Base-by-base conservation (phyloP, 2,113 vertebrate genomes). In the Gobius niger region DNA sequence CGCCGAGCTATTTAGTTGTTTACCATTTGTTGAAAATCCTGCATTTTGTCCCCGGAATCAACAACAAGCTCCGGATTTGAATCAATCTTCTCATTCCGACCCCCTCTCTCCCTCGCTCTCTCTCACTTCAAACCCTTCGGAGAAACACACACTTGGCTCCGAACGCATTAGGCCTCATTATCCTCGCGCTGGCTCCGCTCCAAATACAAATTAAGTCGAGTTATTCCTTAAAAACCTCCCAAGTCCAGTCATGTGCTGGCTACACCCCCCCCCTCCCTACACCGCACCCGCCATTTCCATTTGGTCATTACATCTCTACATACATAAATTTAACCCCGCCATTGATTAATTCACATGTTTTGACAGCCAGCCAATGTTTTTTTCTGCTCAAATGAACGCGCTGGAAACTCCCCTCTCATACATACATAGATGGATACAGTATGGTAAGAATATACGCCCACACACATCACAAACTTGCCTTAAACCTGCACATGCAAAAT, bases 401-500 rank as follows among this genome's bases (percentile, higher is more conserved):
- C 24, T 65, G 47, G 18, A 61, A 64, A 60, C 0, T 54, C 57
- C 40, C 57, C 57, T 24, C 19, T 59, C 56, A 14, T 52, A 47
- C 63, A 68, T 61, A 47, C 59, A 57, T 50, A 16, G 59, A 18
- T 54, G 42, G 41, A 15, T 56, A 56, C 54, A 40, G 6, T 47
- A 34, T 3, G 24, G 24, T 34, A 54, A 24, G 52, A 24, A 54
- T 40, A 44, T 11, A 68, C 61, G 19, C 47, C 12, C 70, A 61
- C 56, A 53, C 14, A 49, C 44, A 63, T 62, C 49, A 57, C 53
- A 67, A 73, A 74, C 47, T 81, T 75, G 70, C 66, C 68, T 76
- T 75, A 87, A 87, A 89, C 73, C 80, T 76, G 67, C 77, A 65
- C 83, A 87, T 85, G 71, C 80, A 85, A 85, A 74, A 89, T 87